These are phyloP conservation scores for Drosophila meridiana DNA, from an alignment of 2,888 invertebrate genomes.

Conservation along the genomic window DNA sequence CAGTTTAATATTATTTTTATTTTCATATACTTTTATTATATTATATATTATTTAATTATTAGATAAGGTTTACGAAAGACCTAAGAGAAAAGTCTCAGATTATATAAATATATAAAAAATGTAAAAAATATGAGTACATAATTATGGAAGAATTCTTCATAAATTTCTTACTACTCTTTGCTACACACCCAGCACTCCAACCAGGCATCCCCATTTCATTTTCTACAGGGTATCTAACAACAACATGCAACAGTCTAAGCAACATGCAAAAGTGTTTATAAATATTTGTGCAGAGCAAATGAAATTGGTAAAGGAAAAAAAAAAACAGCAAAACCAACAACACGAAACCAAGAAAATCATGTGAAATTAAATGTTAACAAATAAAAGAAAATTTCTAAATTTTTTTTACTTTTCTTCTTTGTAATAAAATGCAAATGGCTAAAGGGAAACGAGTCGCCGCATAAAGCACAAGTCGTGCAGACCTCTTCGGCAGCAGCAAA, in stretches of 20 bases:
- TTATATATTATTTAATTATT: no score
- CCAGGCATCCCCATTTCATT: no score
- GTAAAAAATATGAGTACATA: no score
- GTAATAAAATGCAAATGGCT: constrained; percentile 58
- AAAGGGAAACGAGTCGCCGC: constrained; percentile 5
- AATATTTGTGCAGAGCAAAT: constrained; percentile 64
- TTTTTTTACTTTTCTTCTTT: constrained; percentile 4
- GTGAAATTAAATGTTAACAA: constrained; percentile 36
- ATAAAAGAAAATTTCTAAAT: constrained; percentile 11
- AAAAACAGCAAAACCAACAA: neutral
- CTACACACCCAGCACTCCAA: neutral
- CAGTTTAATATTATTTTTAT: no score
- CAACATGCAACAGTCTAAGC: constrained; percentile 36
- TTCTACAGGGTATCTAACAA: constrained; percentile 7
- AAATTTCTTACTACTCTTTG: no score
- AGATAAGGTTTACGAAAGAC: no score
- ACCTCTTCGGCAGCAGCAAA: constrained; percentile 25
- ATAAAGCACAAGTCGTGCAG: constrained; percentile 10
- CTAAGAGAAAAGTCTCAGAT: no score
- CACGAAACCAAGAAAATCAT: constrained; percentile 32
- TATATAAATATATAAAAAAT: no score
- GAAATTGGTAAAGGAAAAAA: constrained; percentile 40
- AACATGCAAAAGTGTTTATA: constrained; percentile 55
- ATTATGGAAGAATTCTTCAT: no score
- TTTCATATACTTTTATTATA: no score